phyloP scores from a whole-genome alignment of 2,888 invertebrate genomes.

The Lordiphosa andalusiaca region DNA sequence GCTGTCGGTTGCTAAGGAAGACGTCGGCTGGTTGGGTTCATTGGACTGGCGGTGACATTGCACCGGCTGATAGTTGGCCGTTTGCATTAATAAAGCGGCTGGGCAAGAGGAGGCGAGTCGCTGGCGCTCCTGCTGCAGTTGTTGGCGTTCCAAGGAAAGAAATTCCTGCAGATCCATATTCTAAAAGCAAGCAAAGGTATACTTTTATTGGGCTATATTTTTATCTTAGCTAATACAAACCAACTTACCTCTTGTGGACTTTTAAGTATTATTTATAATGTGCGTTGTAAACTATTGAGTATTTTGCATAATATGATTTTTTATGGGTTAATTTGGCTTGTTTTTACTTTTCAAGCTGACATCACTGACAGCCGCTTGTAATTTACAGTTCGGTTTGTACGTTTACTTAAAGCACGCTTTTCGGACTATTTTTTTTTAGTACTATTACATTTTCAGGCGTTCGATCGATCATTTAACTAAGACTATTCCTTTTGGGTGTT shows the following conservation, averaged over 20 bases:
- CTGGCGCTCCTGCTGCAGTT: conserved; percentile 56
- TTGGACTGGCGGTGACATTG: conserved; percentile 59
- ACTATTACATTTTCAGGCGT: too few species aligned
- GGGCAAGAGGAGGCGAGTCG: conserved; percentile 57
- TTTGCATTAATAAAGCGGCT: conserved; percentile 51
- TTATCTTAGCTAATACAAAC: background rate
- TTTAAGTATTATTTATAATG: too few species aligned
- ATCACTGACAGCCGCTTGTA: conserved; percentile 7
- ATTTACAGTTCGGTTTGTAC: background rate
- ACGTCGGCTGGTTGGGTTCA: conserved; percentile 41
- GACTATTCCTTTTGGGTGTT: too few species aligned
- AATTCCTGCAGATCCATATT: conserved; percentile 69
- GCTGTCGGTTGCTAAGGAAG: conserved; percentile 59
- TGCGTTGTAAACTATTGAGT: too few species aligned
- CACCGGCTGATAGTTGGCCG: conserved; percentile 31
- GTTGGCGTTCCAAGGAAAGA: conserved; percentile 55
- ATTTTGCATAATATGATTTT: background rate
- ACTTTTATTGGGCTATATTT: background rate
- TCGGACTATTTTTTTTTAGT: too few species aligned
- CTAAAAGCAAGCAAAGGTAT: background rate
- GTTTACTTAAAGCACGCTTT: background rate
- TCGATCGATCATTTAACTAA: too few species aligned
- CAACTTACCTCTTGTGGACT: too few species aligned
- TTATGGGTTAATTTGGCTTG: background rate
- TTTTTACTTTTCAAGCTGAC: background rate